These are phyloP conservation scores for Donacobius atricapilla DNA, from an alignment of 2,113 vertebrate genomes.

Conservation along the genomic window DNA sequence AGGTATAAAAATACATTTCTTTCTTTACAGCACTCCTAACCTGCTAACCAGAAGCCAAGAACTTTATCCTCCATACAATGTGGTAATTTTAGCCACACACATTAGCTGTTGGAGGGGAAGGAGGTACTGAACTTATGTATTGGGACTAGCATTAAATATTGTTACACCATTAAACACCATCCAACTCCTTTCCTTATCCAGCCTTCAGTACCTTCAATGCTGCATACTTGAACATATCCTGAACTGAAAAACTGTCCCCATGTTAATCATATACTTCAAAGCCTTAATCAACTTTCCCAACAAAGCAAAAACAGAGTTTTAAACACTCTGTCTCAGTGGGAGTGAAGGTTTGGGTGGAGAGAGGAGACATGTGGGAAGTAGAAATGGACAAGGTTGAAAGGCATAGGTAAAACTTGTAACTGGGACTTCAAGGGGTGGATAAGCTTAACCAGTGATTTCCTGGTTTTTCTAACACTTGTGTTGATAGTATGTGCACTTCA, in stretches of 20 bases:
- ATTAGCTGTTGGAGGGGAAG: background rate
- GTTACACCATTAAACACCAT: background rate
- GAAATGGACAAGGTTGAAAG: constrained; percentile 16
- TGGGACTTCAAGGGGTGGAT: constrained; percentile 41
- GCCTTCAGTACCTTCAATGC: background rate
- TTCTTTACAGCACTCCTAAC: background rate
- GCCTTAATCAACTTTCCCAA: background rate
- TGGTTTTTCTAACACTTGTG: constrained; percentile 46
- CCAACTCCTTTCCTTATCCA: background rate
- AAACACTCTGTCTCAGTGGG: background rate
- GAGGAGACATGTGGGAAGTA: background rate
- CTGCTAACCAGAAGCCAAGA: background rate
- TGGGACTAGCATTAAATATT: background rate
- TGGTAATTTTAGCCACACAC: background rate
- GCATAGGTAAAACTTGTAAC: constrained; percentile 21
- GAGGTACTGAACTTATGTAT: background rate
- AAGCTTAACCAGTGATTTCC: constrained; percentile 43
- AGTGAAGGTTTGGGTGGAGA: background rate
- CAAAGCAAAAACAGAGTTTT: constrained; percentile 1
- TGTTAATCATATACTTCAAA: constrained; percentile 10
- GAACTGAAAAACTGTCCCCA: background rate
- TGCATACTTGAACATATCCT: background rate
- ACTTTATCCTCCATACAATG: background rate
- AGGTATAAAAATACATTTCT: background rate
- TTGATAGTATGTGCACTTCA: constrained; percentile 29